Evolutionary conservation across 2,113 vertebrate genomes (phyloP), one percentile per base, ranked within the genome.

Genomic region (Oplegnathus fasciatus): DNA sequence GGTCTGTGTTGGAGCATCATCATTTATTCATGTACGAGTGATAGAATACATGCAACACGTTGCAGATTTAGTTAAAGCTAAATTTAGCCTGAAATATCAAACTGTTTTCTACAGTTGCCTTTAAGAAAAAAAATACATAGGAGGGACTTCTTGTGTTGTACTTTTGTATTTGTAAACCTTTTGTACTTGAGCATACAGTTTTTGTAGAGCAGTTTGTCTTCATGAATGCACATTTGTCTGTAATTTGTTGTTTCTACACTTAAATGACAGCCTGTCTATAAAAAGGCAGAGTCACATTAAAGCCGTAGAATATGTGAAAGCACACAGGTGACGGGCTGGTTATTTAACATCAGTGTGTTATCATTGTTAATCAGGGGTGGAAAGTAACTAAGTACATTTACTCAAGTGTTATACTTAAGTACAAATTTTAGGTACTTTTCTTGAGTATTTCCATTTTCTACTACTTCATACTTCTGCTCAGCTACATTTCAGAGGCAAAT

Each of bases 201-300:
- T 78, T 82, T 85, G 32, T 69, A 80, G 75, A 80, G 22, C n/a
- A 13, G 6, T 24, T 22, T 70, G 61, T 62, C 32, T 68, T 55
- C 48, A 4, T 48, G 18, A 77, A 44, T 54, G 40, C 42, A 75
- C 78, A 61, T 55, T 5, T 68, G 57, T 52, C 34, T 82, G 82
- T 84, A 52, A 75, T 74, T 40, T 58, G 50, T 54, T 34, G 37
- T 48, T 60, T 44, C 40, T 30, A 73, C 24, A 42, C 26, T 44
- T 71, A 15, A 64, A 67, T 42, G 9, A 67, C 1, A 24, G 15
- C 15, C 2, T 83, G 72, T 76, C n/a, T 83, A 60, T 34, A n/a
- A 52, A 62, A 67, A 42, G 11, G 11, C 30, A 70, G 32, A 65
- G 3, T 40, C 11, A 10, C 55, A 87, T 88, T 88, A 89, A 87